phyloP scores from a whole-genome alignment of 1,140 invertebrate species.

The Cataglyphis hispanica region DNA sequence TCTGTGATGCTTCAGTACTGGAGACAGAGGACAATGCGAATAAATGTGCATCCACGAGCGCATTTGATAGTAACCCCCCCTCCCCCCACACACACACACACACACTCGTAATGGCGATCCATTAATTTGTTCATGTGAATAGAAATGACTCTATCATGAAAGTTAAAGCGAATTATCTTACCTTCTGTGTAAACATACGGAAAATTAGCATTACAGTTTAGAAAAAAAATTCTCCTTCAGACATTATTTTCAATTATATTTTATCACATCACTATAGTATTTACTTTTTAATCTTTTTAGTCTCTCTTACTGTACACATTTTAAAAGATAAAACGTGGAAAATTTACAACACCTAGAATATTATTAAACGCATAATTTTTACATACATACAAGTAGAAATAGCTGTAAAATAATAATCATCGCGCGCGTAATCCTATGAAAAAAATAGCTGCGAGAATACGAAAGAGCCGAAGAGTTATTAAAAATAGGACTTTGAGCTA shows the following conservation, averaged over 20 bases:
- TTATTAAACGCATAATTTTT: slow-evolving; percentile 8
- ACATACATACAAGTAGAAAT: too few relatives aligned
- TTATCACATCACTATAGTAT: background rate
- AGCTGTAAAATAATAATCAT: background rate
- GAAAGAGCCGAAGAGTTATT: slow-evolving; percentile 21
- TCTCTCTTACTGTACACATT: background rate
- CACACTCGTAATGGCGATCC: background rate
- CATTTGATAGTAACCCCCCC: slow-evolving; percentile 18
- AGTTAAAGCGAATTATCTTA: background rate
- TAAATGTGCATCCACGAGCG: slow-evolving; percentile 37
- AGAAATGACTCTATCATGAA: background rate
- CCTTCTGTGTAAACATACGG: background rate
- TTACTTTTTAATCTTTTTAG: background rate
- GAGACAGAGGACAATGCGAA: slow-evolving; percentile 12
- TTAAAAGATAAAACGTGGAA: background rate
- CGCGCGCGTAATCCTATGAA: background rate
- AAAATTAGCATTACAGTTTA: background rate
- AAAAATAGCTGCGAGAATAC: slow-evolving; percentile 15
- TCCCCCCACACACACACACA: background rate
- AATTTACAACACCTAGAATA: background rate
- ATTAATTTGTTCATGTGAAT: slow-evolving; percentile 13
- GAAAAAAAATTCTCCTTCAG: background rate
- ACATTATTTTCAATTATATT: background rate
- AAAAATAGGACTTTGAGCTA: slow-evolving; percentile 26
- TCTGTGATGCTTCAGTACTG: background rate